These are phyloP conservation scores for Salvelinus namaycush DNA, from an alignment of 2,113 vertebrate species.

Conservation along the genomic window DNA sequence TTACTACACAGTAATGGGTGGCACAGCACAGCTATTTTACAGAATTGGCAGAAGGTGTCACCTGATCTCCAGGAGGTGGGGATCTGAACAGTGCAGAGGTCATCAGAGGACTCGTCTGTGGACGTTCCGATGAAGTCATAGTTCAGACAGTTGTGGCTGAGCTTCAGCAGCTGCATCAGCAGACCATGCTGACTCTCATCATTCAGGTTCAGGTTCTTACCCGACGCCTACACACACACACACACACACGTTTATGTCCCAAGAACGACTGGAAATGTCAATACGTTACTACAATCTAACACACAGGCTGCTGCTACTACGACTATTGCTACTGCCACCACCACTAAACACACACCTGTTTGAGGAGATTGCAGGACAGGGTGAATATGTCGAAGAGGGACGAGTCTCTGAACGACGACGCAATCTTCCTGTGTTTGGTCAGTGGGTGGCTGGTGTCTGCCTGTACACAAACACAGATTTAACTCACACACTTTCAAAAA, in stretches of 20 bases:
- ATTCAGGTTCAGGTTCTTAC: conserved; percentile 95
- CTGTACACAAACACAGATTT: conserved; percentile 59
- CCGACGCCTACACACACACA: conserved; percentile 83
- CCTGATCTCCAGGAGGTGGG: conserved; percentile 99
- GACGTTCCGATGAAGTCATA: conserved; percentile 99
- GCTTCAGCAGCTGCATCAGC: conserved; percentile 98
- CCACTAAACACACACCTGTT: conserved; percentile 79
- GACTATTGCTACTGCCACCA: not conserved
- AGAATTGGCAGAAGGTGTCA: conserved; percentile 42
- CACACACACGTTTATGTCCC: not conserved
- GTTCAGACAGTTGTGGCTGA: conserved; percentile 98
- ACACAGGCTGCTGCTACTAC: not conserved
- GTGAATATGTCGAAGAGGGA: conserved; percentile 98
- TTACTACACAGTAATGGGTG: too few relatives aligned
- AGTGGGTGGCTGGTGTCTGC: conserved; percentile 95
- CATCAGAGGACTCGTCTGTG: conserved; percentile 97
- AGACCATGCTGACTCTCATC: conserved; percentile 96
- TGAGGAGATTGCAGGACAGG: conserved; percentile 94
- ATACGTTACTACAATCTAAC: not conserved
- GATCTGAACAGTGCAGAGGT: conserved; percentile 99
- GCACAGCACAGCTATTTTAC: too few relatives aligned
- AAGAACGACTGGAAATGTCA: not conserved
- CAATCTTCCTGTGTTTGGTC: conserved; percentile 98
- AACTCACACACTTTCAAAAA: not conserved
- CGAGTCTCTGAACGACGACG: conserved; percentile 95